phyloP scores from a whole-genome alignment of 2,113 vertebrate genomes.

The Platichthys flesus region DNA sequence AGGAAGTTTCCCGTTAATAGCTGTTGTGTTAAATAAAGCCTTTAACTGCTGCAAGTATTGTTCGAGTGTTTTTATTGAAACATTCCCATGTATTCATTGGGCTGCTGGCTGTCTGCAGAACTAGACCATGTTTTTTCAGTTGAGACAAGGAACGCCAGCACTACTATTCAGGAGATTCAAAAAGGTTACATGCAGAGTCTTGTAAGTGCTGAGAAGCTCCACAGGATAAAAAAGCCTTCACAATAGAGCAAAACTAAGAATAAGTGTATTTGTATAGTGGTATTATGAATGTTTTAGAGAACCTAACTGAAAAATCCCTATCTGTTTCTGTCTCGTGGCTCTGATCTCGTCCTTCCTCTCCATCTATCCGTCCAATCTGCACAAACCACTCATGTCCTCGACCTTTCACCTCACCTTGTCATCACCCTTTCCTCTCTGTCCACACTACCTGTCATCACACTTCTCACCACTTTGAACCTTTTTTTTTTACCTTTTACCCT shows the following conservation, averaged over 20 bases:
- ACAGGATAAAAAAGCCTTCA: too few species aligned
- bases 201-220: conserved; percentile 2
- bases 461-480: conserved; percentile 4
- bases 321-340: conserved; percentile 12
- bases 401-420: conserved; percentile 18
- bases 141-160: background rate
- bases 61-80: conserved; percentile 57
- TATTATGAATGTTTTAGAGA: background rate
- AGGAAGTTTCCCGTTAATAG: conserved; percentile 63
- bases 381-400: conserved; percentile 6
- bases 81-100: conserved; percentile 44
- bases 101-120: background rate
- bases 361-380: conserved; percentile 2
- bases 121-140: conserved; percentile 17
- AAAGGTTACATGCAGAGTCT: conserved; percentile 18
- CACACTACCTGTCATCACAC: conserved; percentile 14
- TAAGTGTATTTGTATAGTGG: background rate
- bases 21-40: conserved; percentile 57
- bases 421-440: conserved; percentile 15
- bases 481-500: background rate
- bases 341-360: background rate
- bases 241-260: background rate
- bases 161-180: background rate
- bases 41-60: conserved; percentile 52
- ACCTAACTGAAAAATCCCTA: background rate